A percentile compares a stretch with the other conserved stretches of the same genome.
Evolutionary conservation across 2,888 invertebrate species (phyloP).

Genomic region (Lumbricus terrestris): DNA sequence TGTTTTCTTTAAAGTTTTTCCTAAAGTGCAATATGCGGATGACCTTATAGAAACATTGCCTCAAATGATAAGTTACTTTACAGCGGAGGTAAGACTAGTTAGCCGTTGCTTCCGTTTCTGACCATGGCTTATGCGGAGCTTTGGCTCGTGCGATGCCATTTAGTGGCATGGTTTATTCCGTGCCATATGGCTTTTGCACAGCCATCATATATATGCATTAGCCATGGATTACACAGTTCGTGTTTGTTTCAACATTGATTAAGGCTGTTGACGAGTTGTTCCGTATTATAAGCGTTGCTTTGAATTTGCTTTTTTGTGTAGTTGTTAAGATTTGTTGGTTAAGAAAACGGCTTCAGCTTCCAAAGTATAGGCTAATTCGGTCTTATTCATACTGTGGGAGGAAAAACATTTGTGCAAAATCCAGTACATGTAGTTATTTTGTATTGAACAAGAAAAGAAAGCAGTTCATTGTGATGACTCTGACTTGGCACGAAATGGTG

Average conservation of each 20-base stretch:
- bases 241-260: background rate
- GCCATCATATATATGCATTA: background rate
- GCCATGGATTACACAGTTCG: background rate
- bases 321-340: background rate
- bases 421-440: background rate
- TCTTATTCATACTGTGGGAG: background rate
- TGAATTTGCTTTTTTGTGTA: background rate
- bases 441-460: background rate
- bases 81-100: background rate
- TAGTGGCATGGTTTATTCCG: background rate
- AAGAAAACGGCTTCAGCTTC: background rate
- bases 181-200: background rate
- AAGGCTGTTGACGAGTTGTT: background rate
- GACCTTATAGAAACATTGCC: background rate
- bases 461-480: background rate
- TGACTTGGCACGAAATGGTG: background rate
- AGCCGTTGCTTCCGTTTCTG: background rate
- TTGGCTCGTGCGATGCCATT: background rate
- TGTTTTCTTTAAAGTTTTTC: background rate
- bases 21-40: background rate
- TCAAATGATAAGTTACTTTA: slow-evolving; percentile 3
- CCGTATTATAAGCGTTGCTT: background rate
- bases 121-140: background rate
- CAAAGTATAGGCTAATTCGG: background rate
- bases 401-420: background rate